Evolutionary conservation across 2,888 invertebrate species (phyloP).

Genomic region (Andrena dorsata): DNA sequence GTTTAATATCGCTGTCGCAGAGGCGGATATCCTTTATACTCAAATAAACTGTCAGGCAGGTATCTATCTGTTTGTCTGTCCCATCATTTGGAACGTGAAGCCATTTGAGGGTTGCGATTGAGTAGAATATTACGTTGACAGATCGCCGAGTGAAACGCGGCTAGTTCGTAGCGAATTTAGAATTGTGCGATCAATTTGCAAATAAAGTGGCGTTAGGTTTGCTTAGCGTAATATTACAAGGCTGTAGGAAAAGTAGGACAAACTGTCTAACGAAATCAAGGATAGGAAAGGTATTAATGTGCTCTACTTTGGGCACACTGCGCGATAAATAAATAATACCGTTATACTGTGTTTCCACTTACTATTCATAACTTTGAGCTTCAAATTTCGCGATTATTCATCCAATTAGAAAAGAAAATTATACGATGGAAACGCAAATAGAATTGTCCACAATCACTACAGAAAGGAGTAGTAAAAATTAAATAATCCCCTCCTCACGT

Average conservation of each 20-base stretch:
- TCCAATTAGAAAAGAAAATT: background rate
- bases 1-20: slow-evolving; percentile 12
- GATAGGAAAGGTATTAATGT: slow-evolving; percentile 16
- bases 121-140: background rate
- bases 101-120: background rate
- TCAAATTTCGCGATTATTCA: background rate
- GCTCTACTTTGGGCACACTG: slow-evolving; percentile 13
- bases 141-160: background rate
- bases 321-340: slow-evolving; percentile 29
- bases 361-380: background rate
- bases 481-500: too few species aligned
- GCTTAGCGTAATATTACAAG: background rate
- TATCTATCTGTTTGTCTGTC: background rate
- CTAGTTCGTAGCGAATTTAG: background rate
- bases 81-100: slow-evolving; percentile 8
- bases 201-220: background rate
- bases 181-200: background rate
- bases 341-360: background rate
- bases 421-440: background rate
- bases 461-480: too few species aligned
- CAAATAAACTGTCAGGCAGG: slow-evolving; percentile 7
- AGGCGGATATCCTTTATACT: background rate
- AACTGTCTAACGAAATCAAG: slow-evolving; percentile 22
- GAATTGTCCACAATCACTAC: too few species aligned
- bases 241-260: slow-evolving; percentile 24